Percentiles rank a stretch among this genome's conserved stretches.
These are phyloP conservation scores for Lepidurus packardi DNA, from an alignment of 1,140 invertebrate genomes.

Conservation along the genomic window DNA sequence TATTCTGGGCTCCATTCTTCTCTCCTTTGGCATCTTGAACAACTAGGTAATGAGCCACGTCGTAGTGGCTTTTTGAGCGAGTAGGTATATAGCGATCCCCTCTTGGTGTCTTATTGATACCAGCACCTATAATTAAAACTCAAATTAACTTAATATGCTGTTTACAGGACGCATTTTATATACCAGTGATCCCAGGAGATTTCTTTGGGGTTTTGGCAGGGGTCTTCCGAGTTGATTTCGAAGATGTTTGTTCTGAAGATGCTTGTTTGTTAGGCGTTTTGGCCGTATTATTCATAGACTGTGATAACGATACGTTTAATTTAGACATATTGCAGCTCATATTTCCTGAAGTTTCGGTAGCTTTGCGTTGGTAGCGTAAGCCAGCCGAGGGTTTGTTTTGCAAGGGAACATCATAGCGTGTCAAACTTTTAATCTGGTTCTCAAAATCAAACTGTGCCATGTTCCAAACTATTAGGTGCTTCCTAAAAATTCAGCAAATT, in stretches of 20 bases:
- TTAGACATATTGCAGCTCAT: slow-evolving; percentile 8
- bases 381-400: neutral
- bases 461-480: neutral
- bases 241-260: neutral
- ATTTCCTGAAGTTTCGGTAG: neutral
- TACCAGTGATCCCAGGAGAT: neutral
- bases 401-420: neutral
- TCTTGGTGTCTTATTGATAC: neutral
- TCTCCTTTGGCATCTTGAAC: neutral
- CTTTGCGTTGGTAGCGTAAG: slow-evolving; percentile 14
- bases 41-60: neutral
- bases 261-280: neutral
- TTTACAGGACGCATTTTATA: neutral
- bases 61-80: neutral
- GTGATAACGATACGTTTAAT: neutral
- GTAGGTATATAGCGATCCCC: neutral
- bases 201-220: neutral
- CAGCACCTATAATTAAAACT: neutral
- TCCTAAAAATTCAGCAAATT: neutral
- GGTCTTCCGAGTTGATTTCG: neutral
- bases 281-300: slow-evolving; percentile 11
- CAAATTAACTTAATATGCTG: neutral
- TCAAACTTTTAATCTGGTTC: neutral
- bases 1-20: neutral
- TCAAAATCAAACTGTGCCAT: slow-evolving; percentile 5